Percentiles rank a stretch among this genome's conserved stretches.
Conservation (phyloP, 23 tunicate species). For the Phallusia fumigata region DNA sequence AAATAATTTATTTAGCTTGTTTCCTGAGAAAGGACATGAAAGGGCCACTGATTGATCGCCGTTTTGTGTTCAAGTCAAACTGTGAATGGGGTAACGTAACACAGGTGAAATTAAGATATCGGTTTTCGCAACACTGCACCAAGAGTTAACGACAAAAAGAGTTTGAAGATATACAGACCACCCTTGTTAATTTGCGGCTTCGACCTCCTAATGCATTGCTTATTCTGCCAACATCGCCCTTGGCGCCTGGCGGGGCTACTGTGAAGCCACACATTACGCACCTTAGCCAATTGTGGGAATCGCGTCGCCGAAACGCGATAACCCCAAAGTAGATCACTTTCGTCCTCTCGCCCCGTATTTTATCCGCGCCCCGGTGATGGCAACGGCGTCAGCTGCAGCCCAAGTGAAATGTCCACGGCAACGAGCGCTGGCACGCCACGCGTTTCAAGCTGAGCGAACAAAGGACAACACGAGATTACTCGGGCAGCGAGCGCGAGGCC, state of each 20-base stretch:
- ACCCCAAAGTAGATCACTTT: not conserved
- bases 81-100: not conserved
- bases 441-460: slow-evolving; percentile 14
- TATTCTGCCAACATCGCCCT: not conserved
- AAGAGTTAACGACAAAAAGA: too few species aligned
- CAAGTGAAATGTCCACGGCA: slow-evolving; percentile 7
- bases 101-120: too few species aligned
- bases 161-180: not conserved
- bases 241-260: not conserved
- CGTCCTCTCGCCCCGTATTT: not conserved
- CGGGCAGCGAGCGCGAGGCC: not conserved
- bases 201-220: slow-evolving; percentile 1
- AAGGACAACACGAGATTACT: not conserved
- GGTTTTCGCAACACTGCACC: too few species aligned
- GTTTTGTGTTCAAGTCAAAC: not conserved
- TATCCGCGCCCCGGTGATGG: not conserved
- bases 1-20: too few species aligned
- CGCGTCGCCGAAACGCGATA: not conserved
- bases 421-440: slow-evolving; percentile 16
- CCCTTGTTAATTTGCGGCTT: not conserved
- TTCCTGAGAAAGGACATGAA: too few species aligned
- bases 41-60: not conserved
- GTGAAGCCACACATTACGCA: not conserved
- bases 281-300: not conserved
- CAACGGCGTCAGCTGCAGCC: not conserved